Conservation (phyloP, 2,113 vertebrate species). For the Nycticebus coucang region DNA sequence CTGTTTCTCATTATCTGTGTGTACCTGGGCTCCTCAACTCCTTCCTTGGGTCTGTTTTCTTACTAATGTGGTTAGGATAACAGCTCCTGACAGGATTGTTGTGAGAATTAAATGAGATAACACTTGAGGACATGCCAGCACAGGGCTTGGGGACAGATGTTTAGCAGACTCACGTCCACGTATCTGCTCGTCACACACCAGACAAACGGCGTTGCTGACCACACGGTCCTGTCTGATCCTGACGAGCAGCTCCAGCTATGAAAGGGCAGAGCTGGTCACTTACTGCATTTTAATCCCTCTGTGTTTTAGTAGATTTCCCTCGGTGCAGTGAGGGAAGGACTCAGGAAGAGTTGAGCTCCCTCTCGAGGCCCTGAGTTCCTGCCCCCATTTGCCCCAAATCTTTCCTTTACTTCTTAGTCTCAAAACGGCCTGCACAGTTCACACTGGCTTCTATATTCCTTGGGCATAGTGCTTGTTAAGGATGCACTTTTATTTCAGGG, state of each 20-base stretch:
- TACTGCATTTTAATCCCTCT: background rate
- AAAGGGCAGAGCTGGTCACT: background rate
- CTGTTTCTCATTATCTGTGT: background rate
- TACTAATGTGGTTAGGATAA: background rate
- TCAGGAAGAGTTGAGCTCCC: background rate
- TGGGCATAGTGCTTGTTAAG: background rate
- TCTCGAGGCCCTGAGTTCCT: background rate
- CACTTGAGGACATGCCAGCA: background rate
- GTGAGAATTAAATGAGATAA: constrained; percentile 22
- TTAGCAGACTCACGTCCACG: too few species aligned
- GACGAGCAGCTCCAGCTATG: background rate
- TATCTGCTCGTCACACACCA: background rate
- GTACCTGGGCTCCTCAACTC: background rate
- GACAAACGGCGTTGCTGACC: background rate
- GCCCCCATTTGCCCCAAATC: background rate
- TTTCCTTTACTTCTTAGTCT: background rate
- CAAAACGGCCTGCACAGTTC: background rate
- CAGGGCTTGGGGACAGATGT: background rate
- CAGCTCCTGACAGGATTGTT: background rate
- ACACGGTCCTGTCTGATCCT: background rate
- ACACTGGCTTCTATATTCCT: background rate
- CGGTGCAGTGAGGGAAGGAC: background rate
- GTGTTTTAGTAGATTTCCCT: constrained; percentile 23
- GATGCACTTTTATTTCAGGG: constrained; percentile 12
- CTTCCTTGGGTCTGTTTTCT: constrained; percentile 4